Conservation (phyloP, 2,888 invertebrate genomes). For the Nomada lathburiana region DNA sequence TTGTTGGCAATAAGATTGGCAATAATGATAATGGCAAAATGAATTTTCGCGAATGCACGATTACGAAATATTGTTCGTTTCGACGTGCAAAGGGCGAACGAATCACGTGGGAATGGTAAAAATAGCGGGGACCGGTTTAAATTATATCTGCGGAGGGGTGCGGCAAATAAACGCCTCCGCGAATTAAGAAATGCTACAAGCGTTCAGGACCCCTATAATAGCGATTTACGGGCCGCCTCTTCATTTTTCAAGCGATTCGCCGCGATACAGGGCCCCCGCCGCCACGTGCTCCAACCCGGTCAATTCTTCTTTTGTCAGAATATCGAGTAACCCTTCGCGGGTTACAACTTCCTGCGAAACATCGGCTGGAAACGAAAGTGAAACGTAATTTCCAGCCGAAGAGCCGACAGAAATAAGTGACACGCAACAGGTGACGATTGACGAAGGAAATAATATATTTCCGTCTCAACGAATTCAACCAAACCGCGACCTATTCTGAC, state of each 20-base stretch:
- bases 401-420: no score
- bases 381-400: no score
- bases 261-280: not conserved
- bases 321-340: not conserved
- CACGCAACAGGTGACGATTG: no score
- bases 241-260: slow-evolving; percentile 31
- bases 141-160: slow-evolving; percentile 10
- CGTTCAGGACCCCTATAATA: slow-evolving; percentile 39
- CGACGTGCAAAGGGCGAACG: slow-evolving; percentile 9
- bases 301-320: not conserved
- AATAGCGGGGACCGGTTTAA: slow-evolving; percentile 26
- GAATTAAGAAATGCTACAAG: slow-evolving; percentile 38
- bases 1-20: no score
- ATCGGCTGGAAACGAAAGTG: no score
- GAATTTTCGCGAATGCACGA: no score
- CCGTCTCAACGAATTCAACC: no score
- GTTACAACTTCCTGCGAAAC: not conserved
- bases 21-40: no score
- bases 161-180: slow-evolving; percentile 35
- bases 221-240: slow-evolving; percentile 25
- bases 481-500: no score
- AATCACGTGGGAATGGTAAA: slow-evolving; percentile 39
- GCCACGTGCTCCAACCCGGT: not conserved
- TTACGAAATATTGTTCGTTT: no score
- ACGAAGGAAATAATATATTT: no score